Evolutionary conservation across 2,113 vertebrate genomes (phyloP).

Genomic region (Albula glossodonta): DNA sequence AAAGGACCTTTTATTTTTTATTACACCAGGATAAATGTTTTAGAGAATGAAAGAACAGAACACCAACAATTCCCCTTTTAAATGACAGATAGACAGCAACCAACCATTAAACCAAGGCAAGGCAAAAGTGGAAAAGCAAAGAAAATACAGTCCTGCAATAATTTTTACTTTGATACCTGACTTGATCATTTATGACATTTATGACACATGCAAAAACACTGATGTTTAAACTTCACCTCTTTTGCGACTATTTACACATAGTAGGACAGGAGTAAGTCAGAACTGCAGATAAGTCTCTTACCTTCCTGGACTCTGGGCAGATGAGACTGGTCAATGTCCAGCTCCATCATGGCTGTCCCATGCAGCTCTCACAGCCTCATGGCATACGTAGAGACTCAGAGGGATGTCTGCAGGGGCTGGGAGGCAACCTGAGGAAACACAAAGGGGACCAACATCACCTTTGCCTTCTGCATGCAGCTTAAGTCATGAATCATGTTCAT

Average conservation of each 20-base stretch:
- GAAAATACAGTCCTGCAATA: neutral
- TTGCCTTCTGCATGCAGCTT: neutral
- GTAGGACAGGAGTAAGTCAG: neutral
- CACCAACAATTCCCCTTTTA: neutral
- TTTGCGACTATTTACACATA: neutral
- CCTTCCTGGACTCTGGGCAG: constrained; percentile 14
- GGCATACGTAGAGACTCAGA: neutral
- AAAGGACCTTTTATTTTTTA: neutral
- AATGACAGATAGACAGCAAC: neutral
- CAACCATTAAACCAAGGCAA: neutral
- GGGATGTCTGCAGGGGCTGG: neutral
- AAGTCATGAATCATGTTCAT: neutral
- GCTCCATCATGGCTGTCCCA: neutral
- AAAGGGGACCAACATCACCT: neutral
- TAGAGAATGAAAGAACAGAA: neutral
- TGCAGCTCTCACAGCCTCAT: neutral
- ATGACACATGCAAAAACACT: neutral
- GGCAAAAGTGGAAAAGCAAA: neutral
- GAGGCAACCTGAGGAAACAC: neutral
- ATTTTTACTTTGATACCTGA: neutral
- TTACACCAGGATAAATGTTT: neutral
- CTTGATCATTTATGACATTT: neutral
- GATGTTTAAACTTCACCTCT: neutral
- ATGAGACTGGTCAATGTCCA: constrained; percentile 16
- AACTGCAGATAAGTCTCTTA: neutral